Percentiles rank a stretch among this genome's conserved stretches.
Evolutionary conservation across 2,888 invertebrate genomes (phyloP).

Genomic region (Agelastica alni): DNA sequence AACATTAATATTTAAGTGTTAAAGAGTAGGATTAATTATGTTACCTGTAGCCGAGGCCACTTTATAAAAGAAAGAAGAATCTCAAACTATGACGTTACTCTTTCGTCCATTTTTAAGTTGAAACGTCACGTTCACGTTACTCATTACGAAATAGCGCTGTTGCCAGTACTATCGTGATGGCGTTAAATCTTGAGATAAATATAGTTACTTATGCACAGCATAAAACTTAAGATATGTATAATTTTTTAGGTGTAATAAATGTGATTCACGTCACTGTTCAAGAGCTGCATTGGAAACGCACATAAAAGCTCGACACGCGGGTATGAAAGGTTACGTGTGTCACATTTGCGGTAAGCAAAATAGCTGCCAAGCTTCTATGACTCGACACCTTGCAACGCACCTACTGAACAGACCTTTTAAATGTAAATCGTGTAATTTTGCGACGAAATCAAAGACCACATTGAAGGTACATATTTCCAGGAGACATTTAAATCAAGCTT

Average conservation of each 20-base stretch:
- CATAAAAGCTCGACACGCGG: conserved; percentile 36
- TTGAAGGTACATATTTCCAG: conserved; percentile 36
- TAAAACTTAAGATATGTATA: too few relatives aligned
- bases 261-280: conserved; percentile 37
- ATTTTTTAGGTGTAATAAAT: conserved; percentile 35
- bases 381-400: conserved; percentile 40
- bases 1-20: too few relatives aligned
- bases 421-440: conserved; percentile 37
- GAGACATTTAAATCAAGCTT: conserved; percentile 35
- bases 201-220: too few relatives aligned
- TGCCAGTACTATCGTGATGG: too few relatives aligned
- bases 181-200: too few relatives aligned
- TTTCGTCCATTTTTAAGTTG: too few relatives aligned
- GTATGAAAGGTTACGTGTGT: conserved; percentile 39
- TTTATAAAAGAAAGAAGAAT: too few relatives aligned
- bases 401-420: conserved; percentile 36
- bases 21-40: too few relatives aligned
- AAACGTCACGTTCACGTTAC: too few relatives aligned
- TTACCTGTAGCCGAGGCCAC: too few relatives aligned
- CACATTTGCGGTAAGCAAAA: conserved; percentile 42
- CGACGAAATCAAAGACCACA: conserved; percentile 37
- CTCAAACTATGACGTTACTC: too few relatives aligned
- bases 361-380: conserved; percentile 41
- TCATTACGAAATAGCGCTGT: too few relatives aligned
- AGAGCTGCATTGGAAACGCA: conserved; percentile 39